Conservation (phyloP, 2,888 invertebrate genomes). For the Conus canariensis region DNA sequence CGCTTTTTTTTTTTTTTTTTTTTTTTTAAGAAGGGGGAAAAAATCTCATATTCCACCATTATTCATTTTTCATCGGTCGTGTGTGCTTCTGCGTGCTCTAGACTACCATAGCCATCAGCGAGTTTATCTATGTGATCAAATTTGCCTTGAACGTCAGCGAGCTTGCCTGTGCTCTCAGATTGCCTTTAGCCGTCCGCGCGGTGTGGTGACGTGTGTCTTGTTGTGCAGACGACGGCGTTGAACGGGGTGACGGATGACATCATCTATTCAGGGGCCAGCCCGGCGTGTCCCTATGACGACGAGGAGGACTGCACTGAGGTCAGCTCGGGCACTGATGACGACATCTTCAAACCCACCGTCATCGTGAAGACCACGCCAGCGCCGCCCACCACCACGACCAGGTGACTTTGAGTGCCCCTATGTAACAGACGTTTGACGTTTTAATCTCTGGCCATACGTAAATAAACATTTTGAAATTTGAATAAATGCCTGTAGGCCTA, state of each 20-base stretch:
- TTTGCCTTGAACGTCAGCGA: no score
- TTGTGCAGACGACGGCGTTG: slow-evolving; percentile 66
- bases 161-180: no score
- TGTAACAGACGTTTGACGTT: background rate
- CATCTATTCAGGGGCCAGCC: slow-evolving; percentile 94
- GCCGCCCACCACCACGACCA: slow-evolving; percentile 73
- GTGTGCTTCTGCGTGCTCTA: no score
- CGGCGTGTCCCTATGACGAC: slow-evolving; percentile 93
- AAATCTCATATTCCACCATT: no score
- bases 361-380: slow-evolving; percentile 85
- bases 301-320: slow-evolving; percentile 94
- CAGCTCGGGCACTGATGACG: slow-evolving; percentile 88
- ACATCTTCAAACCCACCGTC: slow-evolving; percentile 92
- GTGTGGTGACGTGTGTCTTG: no score
- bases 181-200: no score
- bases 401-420: slow-evolving; percentile 5
- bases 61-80: no score
- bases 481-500: no score
- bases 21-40: no score
- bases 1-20: no score
- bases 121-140: no score
- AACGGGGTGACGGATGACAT: slow-evolving; percentile 86
- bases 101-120: no score
- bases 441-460: background rate
- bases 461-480: background rate